Conservation (phyloP, 2,113 vertebrate species). For the Cephalopterus ornatus region DNA sequence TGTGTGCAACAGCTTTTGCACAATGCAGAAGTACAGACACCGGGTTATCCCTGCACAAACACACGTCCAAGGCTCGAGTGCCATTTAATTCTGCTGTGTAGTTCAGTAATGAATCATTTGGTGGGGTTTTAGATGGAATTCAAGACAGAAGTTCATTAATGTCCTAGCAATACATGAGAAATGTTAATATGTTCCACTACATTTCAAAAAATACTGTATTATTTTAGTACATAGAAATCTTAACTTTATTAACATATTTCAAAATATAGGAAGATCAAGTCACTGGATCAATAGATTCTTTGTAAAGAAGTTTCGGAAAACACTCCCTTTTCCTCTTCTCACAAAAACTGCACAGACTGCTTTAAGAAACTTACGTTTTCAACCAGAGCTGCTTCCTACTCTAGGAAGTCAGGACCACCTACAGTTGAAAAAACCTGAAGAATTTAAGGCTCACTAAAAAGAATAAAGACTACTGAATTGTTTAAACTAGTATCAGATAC, state of each 20-base stretch:
- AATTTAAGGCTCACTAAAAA: neutral
- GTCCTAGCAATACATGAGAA: neutral
- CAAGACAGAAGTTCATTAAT: neutral
- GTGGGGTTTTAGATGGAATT: neutral
- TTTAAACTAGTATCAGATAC: neutral
- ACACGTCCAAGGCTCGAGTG: accelerated
- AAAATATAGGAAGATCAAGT: neutral
- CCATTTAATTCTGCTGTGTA: neutral
- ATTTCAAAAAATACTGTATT: accelerated
- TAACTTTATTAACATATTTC: accelerated
- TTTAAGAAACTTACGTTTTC: neutral
- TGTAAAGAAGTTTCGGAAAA: neutral
- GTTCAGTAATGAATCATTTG: neutral
- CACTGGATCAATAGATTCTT: neutral
- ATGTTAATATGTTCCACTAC: accelerated
- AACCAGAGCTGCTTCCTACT: neutral
- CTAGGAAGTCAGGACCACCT: neutral
- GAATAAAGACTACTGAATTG: neutral
- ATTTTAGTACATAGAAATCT: neutral
- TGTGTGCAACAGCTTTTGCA: neutral
- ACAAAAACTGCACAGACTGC: neutral
- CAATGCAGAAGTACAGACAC: accelerated
- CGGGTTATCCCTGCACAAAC: neutral
- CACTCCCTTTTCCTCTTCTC: neutral
- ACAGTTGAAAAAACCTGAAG: neutral